phyloP scores from a whole-genome alignment of 1,140 invertebrate species.

The Lysiphlebus fabarum region DNA sequence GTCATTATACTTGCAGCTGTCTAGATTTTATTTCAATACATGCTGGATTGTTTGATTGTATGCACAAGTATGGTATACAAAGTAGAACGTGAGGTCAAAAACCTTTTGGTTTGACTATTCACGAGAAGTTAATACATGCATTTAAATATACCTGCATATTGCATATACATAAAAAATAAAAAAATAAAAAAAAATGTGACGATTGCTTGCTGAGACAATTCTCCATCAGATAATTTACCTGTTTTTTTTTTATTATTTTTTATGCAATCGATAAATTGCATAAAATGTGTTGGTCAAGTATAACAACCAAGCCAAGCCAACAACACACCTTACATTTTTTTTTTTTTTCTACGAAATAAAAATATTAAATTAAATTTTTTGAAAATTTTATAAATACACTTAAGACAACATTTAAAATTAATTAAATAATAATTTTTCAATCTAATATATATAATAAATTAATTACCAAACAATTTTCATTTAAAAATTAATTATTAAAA shows the following conservation, averaged over 20 bases:
- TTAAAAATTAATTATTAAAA: no score
- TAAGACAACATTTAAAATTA: no score
- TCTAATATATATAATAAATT: no score
- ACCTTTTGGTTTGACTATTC: conserved; percentile 36
- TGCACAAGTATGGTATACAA: conserved; percentile 27
- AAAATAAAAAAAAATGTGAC: background rate
- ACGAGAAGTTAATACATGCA: conserved; percentile 19
- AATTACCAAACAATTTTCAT: no score
- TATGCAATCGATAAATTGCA: conserved; percentile 43
- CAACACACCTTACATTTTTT: no score
- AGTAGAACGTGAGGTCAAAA: conserved; percentile 53
- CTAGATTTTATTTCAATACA: background rate
- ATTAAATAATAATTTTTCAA: no score
- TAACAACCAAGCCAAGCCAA: conserved; percentile 24
- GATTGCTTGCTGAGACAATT: conserved; percentile 14
- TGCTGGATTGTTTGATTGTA: no score
- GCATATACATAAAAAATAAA: conserved; percentile 2
- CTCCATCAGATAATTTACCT: conserved; percentile 14
- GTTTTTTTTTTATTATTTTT: background rate
- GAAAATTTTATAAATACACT: no score
- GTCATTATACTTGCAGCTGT: background rate
- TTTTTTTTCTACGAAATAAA: no score
- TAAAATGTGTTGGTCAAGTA: conserved; percentile 34
- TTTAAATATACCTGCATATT: conserved; percentile 5
- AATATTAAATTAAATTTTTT: no score